Conservation (phyloP, 2,888 invertebrate species). For the Watsonalla cultraria region DNA sequence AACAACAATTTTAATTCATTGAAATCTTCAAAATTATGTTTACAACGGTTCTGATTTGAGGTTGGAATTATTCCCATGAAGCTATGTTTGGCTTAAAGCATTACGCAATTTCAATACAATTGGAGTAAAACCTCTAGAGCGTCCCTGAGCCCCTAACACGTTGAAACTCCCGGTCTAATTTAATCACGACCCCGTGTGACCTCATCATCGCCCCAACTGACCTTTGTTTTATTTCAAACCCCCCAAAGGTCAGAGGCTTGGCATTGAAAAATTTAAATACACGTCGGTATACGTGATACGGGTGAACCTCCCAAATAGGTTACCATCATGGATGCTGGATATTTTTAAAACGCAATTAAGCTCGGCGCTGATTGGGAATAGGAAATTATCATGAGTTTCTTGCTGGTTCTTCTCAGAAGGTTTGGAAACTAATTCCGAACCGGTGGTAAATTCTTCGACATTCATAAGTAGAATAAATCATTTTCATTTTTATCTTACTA, state of each 20-base stretch:
- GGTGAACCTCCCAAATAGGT: background rate
- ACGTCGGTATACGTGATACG: slow-evolving; percentile 4
- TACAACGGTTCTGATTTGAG: too few relatives aligned
- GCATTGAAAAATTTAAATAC: slow-evolving; percentile 45
- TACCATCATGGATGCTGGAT: background rate
- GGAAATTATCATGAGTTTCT: too few relatives aligned
- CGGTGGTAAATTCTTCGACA: too few relatives aligned
- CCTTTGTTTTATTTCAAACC: slow-evolving; percentile 47
- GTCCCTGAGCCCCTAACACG: slow-evolving; percentile 32
- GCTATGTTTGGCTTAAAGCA: too few relatives aligned
- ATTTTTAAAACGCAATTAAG: background rate
- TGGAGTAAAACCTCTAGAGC: slow-evolving; percentile 1
- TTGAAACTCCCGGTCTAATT: slow-evolving; percentile 48
- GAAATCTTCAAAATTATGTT: too few relatives aligned
- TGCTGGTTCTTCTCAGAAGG: too few relatives aligned
- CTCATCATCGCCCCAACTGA: slow-evolving; percentile 49
- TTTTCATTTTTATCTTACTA: too few relatives aligned
- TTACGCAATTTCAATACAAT: background rate
- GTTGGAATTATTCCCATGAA: too few relatives aligned
- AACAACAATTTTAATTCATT: too few relatives aligned
- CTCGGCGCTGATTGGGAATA: too few relatives aligned
- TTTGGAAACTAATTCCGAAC: too few relatives aligned
- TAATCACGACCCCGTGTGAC: slow-evolving; percentile 56
- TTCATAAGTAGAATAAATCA: too few relatives aligned
- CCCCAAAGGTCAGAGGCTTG: slow-evolving; percentile 31